Evolutionary conservation across 2,797 vertebrate species (phyloP).

Genomic region (Oreortyx pictus): DNA sequence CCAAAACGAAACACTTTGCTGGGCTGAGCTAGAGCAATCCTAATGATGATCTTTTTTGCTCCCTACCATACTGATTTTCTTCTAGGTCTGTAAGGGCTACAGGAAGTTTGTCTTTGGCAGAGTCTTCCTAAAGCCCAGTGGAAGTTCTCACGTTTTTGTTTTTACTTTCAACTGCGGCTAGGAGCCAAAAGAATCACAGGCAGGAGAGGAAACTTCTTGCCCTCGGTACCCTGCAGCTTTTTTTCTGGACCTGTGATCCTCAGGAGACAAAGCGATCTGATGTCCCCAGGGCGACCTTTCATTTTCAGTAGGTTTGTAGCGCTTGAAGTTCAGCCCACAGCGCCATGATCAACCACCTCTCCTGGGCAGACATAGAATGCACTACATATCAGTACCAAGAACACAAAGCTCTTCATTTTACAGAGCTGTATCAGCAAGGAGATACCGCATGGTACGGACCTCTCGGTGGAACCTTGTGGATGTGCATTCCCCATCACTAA

Average conservation of each 20-base stretch:
- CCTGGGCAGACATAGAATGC: rapidly evolving
- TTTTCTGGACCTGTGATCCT: background rate
- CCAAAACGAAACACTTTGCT: background rate
- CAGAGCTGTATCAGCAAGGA: background rate
- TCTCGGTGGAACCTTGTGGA: background rate
- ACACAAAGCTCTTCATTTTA: background rate
- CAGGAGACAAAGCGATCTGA: background rate
- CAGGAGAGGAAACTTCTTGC: background rate
- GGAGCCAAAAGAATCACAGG: background rate
- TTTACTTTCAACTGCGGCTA: background rate
- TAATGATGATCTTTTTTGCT: background rate
- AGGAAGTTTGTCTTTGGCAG: slow-evolving; percentile 1
- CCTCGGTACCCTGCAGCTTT: background rate
- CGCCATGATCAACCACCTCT: background rate
- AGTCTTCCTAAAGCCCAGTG: background rate
- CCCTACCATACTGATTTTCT: background rate
- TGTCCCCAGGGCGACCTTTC: background rate
- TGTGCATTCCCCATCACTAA: background rate
- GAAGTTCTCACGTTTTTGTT: background rate
- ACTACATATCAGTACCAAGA: background rate
- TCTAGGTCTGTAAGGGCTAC: background rate
- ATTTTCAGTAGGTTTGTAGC: background rate
- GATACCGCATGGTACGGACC: background rate
- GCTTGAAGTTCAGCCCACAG: background rate
- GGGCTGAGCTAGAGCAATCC: background rate